Conservation (phyloP, 2,113 vertebrate genomes). For the Melospiza georgiana region DNA sequence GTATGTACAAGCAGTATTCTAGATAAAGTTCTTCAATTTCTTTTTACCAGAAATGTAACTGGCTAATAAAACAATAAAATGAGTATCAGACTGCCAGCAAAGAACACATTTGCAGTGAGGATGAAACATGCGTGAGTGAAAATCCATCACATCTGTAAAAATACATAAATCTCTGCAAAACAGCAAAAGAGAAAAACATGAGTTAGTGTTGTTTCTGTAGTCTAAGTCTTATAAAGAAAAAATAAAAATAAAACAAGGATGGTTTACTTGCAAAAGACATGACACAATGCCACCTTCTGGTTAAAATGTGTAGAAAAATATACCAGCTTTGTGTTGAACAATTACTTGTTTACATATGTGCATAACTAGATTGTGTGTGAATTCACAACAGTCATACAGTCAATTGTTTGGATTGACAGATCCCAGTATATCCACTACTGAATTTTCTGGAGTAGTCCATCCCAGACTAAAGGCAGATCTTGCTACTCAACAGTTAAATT, state of each 20-base stretch:
- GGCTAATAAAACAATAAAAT: background rate
- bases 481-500: background rate
- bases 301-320: constrained; percentile 24
- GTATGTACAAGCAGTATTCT: background rate
- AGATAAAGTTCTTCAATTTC: background rate
- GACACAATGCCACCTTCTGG: constrained; percentile 76
- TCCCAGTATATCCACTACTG: background rate
- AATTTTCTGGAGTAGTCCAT: background rate
- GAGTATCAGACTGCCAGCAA: background rate
- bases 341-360: background rate
- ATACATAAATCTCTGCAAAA: background rate
- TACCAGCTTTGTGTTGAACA: background rate
- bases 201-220: background rate
- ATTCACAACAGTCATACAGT: background rate
- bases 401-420: background rate
- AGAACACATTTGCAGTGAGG: background rate
- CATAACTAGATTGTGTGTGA: background rate
- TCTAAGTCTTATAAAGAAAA: background rate
- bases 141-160: background rate
- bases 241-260: background rate
- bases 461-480: background rate
- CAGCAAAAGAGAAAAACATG: background rate
- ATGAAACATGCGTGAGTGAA: background rate
- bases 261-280: constrained; percentile 47
- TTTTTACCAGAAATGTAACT: background rate